These are phyloP conservation scores for Asbolus verrucosus DNA, from an alignment of 1,140 invertebrate species.

Conservation along the genomic window DNA sequence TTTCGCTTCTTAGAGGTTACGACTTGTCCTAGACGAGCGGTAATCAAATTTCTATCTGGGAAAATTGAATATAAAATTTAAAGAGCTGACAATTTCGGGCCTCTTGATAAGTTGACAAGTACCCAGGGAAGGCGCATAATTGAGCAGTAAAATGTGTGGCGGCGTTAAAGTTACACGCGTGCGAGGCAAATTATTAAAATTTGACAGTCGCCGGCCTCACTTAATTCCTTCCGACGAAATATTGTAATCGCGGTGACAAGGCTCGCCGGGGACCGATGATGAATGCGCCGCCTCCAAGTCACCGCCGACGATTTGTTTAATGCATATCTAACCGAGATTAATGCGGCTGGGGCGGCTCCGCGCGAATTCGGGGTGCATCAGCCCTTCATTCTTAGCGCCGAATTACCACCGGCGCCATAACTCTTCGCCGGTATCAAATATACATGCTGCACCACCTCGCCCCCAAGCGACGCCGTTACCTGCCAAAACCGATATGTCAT, in stretches of 20 bases:
- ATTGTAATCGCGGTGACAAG: slow-evolving; percentile 53
- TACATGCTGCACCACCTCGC: not conserved
- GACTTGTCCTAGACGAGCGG: slow-evolving; percentile 51
- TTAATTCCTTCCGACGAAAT: slow-evolving; percentile 47
- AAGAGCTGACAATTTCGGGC: slow-evolving; percentile 59
- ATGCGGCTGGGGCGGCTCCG: slow-evolving; percentile 43
- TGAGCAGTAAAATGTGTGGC: slow-evolving; percentile 58
- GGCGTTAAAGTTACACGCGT: slow-evolving; percentile 54
- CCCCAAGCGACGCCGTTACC: slow-evolving; percentile 6
- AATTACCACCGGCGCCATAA: slow-evolving; percentile 22
- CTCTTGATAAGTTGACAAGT: slow-evolving; percentile 59
- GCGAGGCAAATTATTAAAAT: slow-evolving; percentile 58
- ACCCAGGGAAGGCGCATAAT: slow-evolving; percentile 58
- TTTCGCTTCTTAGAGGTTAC: slow-evolving; percentile 44
- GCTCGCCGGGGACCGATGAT: slow-evolving; percentile 49
- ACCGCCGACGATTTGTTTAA: slow-evolving; percentile 57
- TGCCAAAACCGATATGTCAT: slow-evolving; percentile 26
- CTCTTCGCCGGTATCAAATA: not conserved
- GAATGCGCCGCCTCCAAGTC: slow-evolving; percentile 51
- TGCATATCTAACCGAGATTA: slow-evolving; percentile 59
- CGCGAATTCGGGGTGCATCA: slow-evolving; percentile 12
- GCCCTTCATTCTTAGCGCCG: no score
- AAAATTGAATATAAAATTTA: slow-evolving; percentile 62
- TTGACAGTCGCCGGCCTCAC: slow-evolving; percentile 52
- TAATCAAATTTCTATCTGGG: slow-evolving; percentile 60